Percentiles rank a stretch among this genome's conserved stretches.
These are phyloP conservation scores for Pachypeltis micranthus DNA, from an alignment of 1,140 invertebrate species.

Conservation along the genomic window DNA sequence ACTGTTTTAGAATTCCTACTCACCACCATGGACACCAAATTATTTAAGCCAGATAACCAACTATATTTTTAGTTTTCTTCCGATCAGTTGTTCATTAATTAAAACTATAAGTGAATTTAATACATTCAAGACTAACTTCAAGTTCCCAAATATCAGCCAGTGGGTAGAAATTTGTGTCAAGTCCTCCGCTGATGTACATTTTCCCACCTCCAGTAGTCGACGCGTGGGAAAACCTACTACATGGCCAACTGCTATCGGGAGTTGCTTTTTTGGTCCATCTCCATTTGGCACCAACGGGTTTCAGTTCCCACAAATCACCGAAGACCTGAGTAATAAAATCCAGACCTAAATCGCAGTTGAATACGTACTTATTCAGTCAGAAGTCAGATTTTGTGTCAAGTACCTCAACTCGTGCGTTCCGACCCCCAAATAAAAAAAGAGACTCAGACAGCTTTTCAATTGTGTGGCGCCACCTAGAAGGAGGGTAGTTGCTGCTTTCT, in stretches of 20 bases:
- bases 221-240: constrained; percentile 33
- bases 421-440: constrained; percentile 31
- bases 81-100: too few relatives aligned
- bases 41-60: too few relatives aligned
- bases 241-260: neutral
- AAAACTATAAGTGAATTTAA: too few relatives aligned
- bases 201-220: constrained; percentile 25
- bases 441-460: constrained; percentile 2
- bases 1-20: too few relatives aligned
- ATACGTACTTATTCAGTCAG: too few relatives aligned
- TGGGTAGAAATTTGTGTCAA: constrained; percentile 30
- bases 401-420: too few relatives aligned
- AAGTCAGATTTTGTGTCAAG: too few relatives aligned
- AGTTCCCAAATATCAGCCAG: constrained; percentile 31
- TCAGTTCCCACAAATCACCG: constrained; percentile 11
- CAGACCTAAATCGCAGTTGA: too few relatives aligned
- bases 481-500: too few relatives aligned
- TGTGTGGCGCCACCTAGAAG: constrained; percentile 20
- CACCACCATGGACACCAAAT: too few relatives aligned
- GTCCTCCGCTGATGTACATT: constrained; percentile 36
- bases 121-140: constrained; percentile 26
- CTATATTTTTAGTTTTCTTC: too few relatives aligned
- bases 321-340: constrained; percentile 15
- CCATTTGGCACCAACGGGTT: neutral
- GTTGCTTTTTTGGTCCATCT: constrained; percentile 14